Evolutionary conservation across 2,113 vertebrate species (phyloP).

Genomic region (Ictalurus punctatus): DNA sequence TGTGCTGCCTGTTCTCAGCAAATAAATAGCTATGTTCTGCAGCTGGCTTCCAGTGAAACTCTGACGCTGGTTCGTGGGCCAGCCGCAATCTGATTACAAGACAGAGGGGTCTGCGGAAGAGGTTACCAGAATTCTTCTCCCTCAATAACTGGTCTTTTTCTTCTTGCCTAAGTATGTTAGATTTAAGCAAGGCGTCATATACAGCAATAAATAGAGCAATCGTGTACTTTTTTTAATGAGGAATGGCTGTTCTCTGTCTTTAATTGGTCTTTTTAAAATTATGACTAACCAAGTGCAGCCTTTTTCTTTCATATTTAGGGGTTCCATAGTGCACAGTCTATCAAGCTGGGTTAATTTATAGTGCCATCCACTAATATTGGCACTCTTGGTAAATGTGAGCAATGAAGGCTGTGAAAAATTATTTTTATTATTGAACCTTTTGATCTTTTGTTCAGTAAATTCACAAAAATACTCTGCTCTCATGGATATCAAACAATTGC

Average conservation of each 20-base stretch:
- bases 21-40: conserved; percentile 57
- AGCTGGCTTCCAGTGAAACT: conserved; percentile 60
- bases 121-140: conserved; percentile 61
- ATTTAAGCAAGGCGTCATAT: conserved; percentile 27
- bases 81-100: conserved; percentile 64
- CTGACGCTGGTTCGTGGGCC: conserved; percentile 54
- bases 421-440: no score
- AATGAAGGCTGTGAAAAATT: no score
- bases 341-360: conserved; percentile 44
- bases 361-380: no score
- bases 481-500: no score
- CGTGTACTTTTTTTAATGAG: not conserved
- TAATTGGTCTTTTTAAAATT: not conserved
- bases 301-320: not conserved
- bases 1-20: conserved; percentile 59
- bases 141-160: conserved; percentile 56
- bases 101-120: conserved; percentile 59
- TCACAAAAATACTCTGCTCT: no score
- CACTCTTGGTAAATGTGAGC: no score
- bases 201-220: not conserved
- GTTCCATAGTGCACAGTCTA: not conserved
- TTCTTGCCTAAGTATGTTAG: conserved; percentile 57
- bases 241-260: not conserved
- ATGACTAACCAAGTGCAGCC: not conserved
- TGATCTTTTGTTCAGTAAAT: no score